Percentiles rank a stretch among this genome's conserved stretches.
phyloP scores from a whole-genome alignment of 2,113 vertebrate genomes.

The Hirundichthys speculiger region DNA sequence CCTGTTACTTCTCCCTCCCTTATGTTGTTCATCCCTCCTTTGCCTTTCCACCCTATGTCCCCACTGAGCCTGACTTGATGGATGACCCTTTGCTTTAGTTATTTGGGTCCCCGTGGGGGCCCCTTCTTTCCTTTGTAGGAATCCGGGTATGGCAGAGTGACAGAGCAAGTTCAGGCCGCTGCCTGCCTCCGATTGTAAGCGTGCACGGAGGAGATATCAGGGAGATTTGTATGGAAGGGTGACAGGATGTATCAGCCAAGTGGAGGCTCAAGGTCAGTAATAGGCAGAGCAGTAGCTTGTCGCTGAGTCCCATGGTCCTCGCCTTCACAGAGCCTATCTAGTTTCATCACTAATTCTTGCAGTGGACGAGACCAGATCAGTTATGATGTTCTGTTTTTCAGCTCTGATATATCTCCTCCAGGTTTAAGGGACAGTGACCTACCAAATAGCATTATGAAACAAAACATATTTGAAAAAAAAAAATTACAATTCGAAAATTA shows the following conservation, averaged over 20 bases:
- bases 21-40: constrained; percentile 65
- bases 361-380: constrained; percentile 33
- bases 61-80: constrained; percentile 75
- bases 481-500: not conserved
- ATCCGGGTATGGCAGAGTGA: constrained; percentile 54
- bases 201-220: constrained; percentile 52
- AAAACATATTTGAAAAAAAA: not conserved
- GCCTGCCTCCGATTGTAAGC: constrained; percentile 62
- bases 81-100: constrained; percentile 77
- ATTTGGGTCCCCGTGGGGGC: constrained; percentile 72
- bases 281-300: constrained; percentile 35
- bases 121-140: constrained; percentile 64
- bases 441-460: not conserved
- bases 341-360: not conserved
- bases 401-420: constrained; percentile 7
- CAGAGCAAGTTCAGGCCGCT: constrained; percentile 67
- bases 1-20: constrained; percentile 62
- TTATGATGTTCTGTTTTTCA: constrained; percentile 20
- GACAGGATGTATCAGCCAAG: constrained; percentile 68
- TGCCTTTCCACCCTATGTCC: constrained; percentile 73
- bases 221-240: constrained; percentile 69
- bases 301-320: constrained; percentile 24
- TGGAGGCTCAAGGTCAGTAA: constrained; percentile 49
- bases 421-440: constrained; percentile 16
- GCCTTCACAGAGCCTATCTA: constrained; percentile 15